These are phyloP conservation scores for Drosophila macrothrix DNA, from an alignment of 2,888 invertebrate species.

Conservation along the genomic window DNA sequence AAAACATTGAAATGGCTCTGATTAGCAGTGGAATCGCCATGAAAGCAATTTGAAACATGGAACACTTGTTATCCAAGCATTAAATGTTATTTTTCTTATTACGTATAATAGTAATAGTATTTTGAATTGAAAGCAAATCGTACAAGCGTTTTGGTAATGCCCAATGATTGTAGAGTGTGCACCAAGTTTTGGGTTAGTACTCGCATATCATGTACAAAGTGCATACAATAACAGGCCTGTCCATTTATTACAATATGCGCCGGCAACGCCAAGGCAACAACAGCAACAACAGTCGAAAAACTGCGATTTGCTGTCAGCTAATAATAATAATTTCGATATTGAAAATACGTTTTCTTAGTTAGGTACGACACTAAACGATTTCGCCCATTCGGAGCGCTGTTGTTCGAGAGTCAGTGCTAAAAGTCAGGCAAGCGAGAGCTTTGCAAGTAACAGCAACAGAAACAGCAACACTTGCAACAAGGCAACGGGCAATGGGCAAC, in stretches of 20 bases:
- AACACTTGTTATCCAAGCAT: background rate
- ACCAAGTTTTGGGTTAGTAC: slow-evolving; percentile 57
- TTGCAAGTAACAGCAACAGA: slow-evolving; percentile 21
- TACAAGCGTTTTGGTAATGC: slow-evolving; percentile 1
- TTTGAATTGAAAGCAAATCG: slow-evolving; percentile 6
- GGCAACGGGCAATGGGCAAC: slow-evolving; percentile 42
- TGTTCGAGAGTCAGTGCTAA: slow-evolving; percentile 66
- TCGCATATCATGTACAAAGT: slow-evolving; percentile 73
- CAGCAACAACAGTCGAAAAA: slow-evolving; percentile 71
- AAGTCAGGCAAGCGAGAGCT: slow-evolving; percentile 70
- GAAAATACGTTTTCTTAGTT: slow-evolving; percentile 84
- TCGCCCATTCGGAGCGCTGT: slow-evolving; percentile 67
- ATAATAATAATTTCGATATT: slow-evolving; percentile 84
- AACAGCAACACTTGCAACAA: slow-evolving; percentile 51
- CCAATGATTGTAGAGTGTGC: slow-evolving; percentile 38
- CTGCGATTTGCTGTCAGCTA: slow-evolving; percentile 83
- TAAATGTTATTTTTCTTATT: background rate
- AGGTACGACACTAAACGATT: slow-evolving; percentile 83
- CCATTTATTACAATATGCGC: slow-evolving; percentile 80
- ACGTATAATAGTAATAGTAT: background rate
- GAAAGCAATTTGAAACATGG: background rate
- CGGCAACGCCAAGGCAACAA: slow-evolving; percentile 60
- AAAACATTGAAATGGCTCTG: background rate
- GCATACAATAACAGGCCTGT: slow-evolving; percentile 71
- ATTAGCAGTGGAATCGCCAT: background rate